Conservation (phyloP, 2,797 vertebrate species). For the Pseudochirops cupreus region DNA sequence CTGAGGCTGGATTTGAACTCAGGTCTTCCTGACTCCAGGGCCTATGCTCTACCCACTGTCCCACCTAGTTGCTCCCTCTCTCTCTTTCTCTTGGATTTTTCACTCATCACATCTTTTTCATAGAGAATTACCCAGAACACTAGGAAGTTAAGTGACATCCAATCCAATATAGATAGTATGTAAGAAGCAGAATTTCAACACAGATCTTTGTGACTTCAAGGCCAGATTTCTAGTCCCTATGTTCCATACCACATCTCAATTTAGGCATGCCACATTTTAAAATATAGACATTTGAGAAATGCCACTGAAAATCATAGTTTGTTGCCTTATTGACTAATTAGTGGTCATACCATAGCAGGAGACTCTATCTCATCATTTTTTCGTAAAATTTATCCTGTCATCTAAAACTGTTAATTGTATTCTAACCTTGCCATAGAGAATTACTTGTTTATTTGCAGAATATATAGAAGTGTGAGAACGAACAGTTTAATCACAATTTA, state of each 20-base stretch:
- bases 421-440: not conserved
- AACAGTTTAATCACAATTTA: not conserved
- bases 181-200: not conserved
- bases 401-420: not conserved
- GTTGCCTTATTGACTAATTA: not conserved
- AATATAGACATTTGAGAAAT: not conserved
- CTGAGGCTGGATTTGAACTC: too few relatives aligned
- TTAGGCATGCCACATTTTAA: not conserved
- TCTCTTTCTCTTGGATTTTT: not conserved
- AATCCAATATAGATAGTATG: not conserved
- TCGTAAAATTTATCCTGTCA: not conserved
- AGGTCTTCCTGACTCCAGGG: too few relatives aligned
- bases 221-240: not conserved
- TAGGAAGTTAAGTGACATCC: not conserved
- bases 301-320: not conserved
- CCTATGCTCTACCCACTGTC: too few relatives aligned
- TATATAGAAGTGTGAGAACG: not conserved
- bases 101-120: not conserved
- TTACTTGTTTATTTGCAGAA: not conserved
- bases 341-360: not conserved
- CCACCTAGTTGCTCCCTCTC: too few relatives aligned
- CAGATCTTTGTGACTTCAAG: not conserved
- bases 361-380: not conserved
- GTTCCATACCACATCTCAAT: not conserved
- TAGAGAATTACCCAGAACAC: not conserved